These are phyloP conservation scores for Drosophila diplacantha DNA, from an alignment of 2,888 invertebrate genomes.

Conservation along the genomic window DNA sequence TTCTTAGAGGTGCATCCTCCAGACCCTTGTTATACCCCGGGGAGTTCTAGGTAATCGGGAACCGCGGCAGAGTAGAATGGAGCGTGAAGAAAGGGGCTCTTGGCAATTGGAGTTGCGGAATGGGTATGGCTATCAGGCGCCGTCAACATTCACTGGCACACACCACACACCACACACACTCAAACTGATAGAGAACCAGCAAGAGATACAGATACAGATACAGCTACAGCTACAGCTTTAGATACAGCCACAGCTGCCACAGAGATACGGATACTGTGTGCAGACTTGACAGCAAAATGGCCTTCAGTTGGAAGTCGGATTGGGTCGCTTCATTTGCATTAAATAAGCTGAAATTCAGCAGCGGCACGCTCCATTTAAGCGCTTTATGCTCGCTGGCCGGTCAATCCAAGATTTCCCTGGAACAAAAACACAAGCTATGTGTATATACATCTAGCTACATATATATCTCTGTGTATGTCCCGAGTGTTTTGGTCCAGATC, in stretches of 20 bases:
- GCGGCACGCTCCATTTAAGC: slow-evolving; percentile 69
- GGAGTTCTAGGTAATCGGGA: background rate
- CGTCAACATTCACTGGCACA: slow-evolving; percentile 41
- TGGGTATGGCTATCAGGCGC: slow-evolving; percentile 33
- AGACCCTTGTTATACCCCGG: background rate
- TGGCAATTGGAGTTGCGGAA: slow-evolving; percentile 15
- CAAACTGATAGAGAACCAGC: slow-evolving; percentile 3
- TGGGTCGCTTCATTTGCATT: slow-evolving; percentile 75
- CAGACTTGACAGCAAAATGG: slow-evolving; percentile 29
- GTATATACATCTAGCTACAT: background rate
- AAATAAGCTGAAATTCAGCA: slow-evolving; percentile 77
- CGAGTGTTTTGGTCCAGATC: slow-evolving; percentile 41
- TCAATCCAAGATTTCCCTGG: slow-evolving; percentile 48
- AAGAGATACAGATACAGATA: background rate
- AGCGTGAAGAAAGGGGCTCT: slow-evolving; percentile 1
- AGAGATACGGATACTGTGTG: slow-evolving; percentile 1
- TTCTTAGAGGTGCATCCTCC: background rate
- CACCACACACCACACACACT: slow-evolving; percentile 1
- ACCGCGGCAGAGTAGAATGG: slow-evolving; percentile 1
- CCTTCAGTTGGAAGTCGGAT: slow-evolving; percentile 36
- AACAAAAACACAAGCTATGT: slow-evolving; percentile 34
- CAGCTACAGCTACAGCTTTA: background rate
- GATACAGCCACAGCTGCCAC: background rate
- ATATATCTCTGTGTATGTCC: background rate
- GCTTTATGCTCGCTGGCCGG: slow-evolving; percentile 55